phyloP scores from a whole-genome alignment of 2,888 invertebrate genomes.

The Crocallis elinguaria region DNA sequence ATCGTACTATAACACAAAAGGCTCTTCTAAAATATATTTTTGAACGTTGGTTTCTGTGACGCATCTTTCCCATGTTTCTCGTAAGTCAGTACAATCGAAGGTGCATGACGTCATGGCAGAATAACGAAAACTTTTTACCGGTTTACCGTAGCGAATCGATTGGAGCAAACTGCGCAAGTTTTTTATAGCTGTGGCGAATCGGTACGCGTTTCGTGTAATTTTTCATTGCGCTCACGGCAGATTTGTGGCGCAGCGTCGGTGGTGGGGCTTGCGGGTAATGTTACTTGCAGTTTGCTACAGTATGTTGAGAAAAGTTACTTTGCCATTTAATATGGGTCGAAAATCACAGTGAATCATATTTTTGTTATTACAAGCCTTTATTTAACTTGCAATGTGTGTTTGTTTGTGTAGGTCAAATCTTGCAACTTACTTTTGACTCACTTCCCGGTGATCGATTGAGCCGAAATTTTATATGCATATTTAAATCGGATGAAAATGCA shows the following conservation, averaged over 20 bases:
- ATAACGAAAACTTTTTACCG: constrained; percentile 45
- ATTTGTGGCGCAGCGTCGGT: neutral
- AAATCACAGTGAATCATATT: too few species aligned
- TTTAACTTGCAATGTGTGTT: too few species aligned
- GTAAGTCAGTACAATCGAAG: neutral
- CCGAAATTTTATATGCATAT: too few species aligned
- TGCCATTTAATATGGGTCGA: too few species aligned
- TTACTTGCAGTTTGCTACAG: neutral
- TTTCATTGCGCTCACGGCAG: constrained; percentile 31
- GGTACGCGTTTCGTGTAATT: constrained; percentile 42
- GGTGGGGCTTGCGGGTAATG: neutral
- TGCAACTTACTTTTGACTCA: too few species aligned
- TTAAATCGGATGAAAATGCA: too few species aligned
- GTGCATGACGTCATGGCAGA: constrained; percentile 28
- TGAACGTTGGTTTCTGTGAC: neutral
- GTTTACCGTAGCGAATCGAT: constrained; percentile 59
- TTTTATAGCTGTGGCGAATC: constrained; percentile 61
- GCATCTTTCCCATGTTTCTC: neutral
- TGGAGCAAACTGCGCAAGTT: constrained; percentile 57
- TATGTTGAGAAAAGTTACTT: too few species aligned
- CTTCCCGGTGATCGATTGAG: too few species aligned
- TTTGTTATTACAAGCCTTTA: too few species aligned
- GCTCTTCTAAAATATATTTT: neutral
- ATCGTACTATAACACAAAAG: neutral
- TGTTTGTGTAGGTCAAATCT: too few species aligned